Base-by-base conservation (phyloP, 2,113 vertebrate genomes). In the Eurypyga helias region DNA sequence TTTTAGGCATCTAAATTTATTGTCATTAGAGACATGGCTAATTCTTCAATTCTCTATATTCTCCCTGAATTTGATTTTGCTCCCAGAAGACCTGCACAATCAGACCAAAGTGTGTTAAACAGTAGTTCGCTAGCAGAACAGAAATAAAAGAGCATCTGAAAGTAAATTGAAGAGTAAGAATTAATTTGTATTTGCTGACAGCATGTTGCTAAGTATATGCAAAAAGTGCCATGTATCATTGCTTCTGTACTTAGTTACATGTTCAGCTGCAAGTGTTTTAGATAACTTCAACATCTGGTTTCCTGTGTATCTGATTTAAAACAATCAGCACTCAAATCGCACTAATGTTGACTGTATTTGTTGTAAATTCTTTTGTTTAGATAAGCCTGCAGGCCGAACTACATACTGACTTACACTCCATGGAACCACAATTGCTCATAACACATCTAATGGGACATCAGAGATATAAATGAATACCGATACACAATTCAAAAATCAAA, bases 201-300 rank as follows among this genome's bases (percentile, higher is more conserved):
- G 36, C 36, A 10, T 13, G 5, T 38, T 67, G 16, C 29, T 57
- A 91, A 65, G 23, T 48, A 36, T 23, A 54, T 11, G 19, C 31
- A 76, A 57, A n/a, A 89, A 83, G n/a, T 43, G 46, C 36, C 62
- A 48, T 49, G 33, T 15, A 16, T n/a, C 72, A 17, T 23, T 80
- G 62, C 36, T 89, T 41, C 29, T 71, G 45, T 25, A 69, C 52
- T 82, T 69, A 38, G 46, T 48, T 61, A 87, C 26, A 45, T 14
- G n/a, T 88, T 94, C 2, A 0, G 58, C 64, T 71, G 46, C 78
- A 87, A 91, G 67, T 79, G 85, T 85, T 93, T 87, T 24, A 96
- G 94, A 93, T 94, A 95, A 95, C 24, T 72, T 57, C 73, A 89
- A 61, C 89, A 94, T 89, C 83, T 96, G 81, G 61, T 72, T 94